These are phyloP conservation scores for Nemapogon koenigi DNA, from an alignment of 2,888 invertebrate genomes.

Conservation along the genomic window DNA sequence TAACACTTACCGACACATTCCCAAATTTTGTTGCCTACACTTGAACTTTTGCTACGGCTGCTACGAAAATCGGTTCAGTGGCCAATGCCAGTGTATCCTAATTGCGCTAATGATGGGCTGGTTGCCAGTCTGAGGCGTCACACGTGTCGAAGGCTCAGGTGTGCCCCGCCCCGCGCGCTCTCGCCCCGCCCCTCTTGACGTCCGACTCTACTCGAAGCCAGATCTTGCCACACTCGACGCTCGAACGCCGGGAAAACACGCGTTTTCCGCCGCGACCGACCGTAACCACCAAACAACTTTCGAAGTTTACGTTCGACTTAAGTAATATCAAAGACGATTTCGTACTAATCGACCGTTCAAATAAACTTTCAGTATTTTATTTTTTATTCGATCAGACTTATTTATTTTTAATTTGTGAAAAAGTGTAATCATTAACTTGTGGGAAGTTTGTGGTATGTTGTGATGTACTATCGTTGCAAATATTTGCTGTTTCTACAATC, in stretches of 20 bases:
- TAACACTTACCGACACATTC: no score
- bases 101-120: conserved; percentile 21
- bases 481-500: conserved; percentile 23
- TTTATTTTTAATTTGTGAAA: conserved; percentile 22
- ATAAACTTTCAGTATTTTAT: conserved; percentile 1
- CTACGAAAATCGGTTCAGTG: neutral
- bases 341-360: no score
- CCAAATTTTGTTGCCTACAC: no score
- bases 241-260: conserved; percentile 61
- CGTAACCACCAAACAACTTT: conserved; percentile 23
- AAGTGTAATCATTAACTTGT: conserved; percentile 36
- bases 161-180: conserved; percentile 32
- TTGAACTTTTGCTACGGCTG: neutral
- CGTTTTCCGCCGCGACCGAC: conserved; percentile 51
- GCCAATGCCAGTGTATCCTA: conserved; percentile 3
- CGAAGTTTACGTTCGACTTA: conserved; percentile 22
- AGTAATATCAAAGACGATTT: neutral
- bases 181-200: no score
- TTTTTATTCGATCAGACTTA: conserved; percentile 1
- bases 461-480: conserved; percentile 24
- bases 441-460: conserved; percentile 54
- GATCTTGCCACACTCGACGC: conserved; percentile 60
- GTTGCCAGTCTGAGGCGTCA: conserved; percentile 28
- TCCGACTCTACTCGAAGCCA: neutral
- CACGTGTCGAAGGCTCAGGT: conserved; percentile 50